phyloP scores from a whole-genome alignment of 2,888 invertebrate genomes.

The Trissolcus brochymenae region DNA sequence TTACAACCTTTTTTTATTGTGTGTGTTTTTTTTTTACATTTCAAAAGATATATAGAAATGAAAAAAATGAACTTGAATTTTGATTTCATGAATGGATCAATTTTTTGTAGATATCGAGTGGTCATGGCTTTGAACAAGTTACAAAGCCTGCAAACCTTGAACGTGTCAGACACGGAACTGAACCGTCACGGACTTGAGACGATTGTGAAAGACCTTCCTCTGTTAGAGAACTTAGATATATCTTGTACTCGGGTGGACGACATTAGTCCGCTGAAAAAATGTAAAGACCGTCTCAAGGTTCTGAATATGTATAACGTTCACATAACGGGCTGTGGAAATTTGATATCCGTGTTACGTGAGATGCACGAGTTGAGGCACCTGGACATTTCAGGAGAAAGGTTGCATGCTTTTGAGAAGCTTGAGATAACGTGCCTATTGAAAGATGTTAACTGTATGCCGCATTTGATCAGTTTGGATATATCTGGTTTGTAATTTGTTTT shows the following conservation, averaged over 20 bases:
- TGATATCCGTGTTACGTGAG: slow-evolving; percentile 78
- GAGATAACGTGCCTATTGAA: slow-evolving; percentile 77
- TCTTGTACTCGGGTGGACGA: slow-evolving; percentile 82
- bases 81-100: background rate
- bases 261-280: slow-evolving; percentile 79
- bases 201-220: slow-evolving; percentile 81
- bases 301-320: slow-evolving; percentile 81
- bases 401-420: slow-evolving; percentile 76
- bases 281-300: slow-evolving; percentile 79
- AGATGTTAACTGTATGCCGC: slow-evolving; percentile 77
- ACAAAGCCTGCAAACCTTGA: slow-evolving; percentile 79
- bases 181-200: slow-evolving; percentile 82
- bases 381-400: slow-evolving; percentile 79
- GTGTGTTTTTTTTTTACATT: background rate
- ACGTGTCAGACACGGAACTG: slow-evolving; percentile 84
- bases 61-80: slow-evolving; percentile 7
- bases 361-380: slow-evolving; percentile 78
- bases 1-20: background rate
- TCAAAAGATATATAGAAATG: background rate
- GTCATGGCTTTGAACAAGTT: slow-evolving; percentile 81
- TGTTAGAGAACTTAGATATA: slow-evolving; percentile 82
- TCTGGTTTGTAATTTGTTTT: slow-evolving; percentile 78
- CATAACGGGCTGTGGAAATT: slow-evolving; percentile 75
- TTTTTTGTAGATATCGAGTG: slow-evolving; percentile 77
- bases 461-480: slow-evolving; percentile 81